Evolutionary conservation across 2,888 invertebrate species (phyloP).

Genomic region (Xestia sexstrigata): DNA sequence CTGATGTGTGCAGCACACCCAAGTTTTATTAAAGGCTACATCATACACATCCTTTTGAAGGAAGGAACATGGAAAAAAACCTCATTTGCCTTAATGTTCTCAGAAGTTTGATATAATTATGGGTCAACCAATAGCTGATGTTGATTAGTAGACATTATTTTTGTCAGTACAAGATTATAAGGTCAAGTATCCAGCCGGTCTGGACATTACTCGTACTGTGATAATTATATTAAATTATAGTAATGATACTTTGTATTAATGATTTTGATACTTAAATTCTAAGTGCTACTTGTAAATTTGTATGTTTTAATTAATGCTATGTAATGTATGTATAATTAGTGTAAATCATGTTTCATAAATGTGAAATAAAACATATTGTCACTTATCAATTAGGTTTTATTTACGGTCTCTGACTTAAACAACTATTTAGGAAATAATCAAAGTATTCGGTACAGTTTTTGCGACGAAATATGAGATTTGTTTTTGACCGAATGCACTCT

Average conservation of each 20-base stretch:
- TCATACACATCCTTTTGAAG: neutral
- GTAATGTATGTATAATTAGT: constrained; percentile 45
- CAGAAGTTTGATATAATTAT: neutral
- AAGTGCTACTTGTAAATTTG: constrained; percentile 52
- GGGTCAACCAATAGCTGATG: neutral
- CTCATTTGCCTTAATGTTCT: neutral
- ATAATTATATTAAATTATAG: constrained; percentile 74
- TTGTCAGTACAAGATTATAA: constrained; percentile 22
- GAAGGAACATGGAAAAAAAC: neutral
- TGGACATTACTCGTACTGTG: constrained; percentile 72
- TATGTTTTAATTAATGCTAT: constrained; percentile 46
- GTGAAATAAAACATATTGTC: constrained; percentile 59
- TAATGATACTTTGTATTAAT: constrained; percentile 58
- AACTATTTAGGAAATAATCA: constrained; percentile 33
- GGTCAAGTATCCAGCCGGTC: constrained; percentile 50
- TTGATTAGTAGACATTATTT: neutral
- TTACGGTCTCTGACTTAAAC: constrained; percentile 30
- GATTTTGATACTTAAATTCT: constrained; percentile 58
- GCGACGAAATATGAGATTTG: constrained; percentile 26
- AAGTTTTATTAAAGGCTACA: neutral
- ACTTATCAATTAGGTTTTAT: constrained; percentile 54
- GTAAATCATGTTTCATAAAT: constrained; percentile 65
- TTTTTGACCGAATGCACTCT: constrained; percentile 1
- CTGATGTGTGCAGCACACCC: neutral
- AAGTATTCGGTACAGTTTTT: constrained; percentile 12